These are phyloP conservation scores for Acromyrmex charruanus DNA, from an alignment of 1,140 invertebrate species.

Conservation along the genomic window DNA sequence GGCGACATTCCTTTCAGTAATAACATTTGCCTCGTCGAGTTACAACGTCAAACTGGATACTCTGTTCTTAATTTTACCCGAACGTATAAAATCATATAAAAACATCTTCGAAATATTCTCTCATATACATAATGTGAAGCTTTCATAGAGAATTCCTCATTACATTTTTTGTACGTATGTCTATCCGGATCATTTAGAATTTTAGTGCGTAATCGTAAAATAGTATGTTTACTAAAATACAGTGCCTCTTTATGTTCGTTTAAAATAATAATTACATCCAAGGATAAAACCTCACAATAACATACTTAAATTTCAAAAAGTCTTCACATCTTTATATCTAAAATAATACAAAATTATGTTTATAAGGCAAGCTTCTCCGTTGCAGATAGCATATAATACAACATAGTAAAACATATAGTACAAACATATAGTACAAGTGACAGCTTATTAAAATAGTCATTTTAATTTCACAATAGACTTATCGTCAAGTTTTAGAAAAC, in stretches of 20 bases:
- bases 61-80: not conserved
- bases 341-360: not conserved
- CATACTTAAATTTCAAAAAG: not conserved
- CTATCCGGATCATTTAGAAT: not conserved
- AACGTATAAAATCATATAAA: not conserved
- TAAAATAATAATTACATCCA: not conserved
- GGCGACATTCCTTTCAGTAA: slow-evolving; percentile 62
- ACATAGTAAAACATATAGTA: not conserved
- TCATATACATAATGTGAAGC: not conserved
- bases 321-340: not conserved
- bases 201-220: not conserved
- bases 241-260: not conserved
- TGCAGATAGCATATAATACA: not conserved
- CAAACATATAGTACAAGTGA: not conserved
- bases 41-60: not conserved
- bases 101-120: not conserved
- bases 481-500: not conserved
- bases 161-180: not conserved
- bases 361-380: not conserved
- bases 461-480: not conserved
- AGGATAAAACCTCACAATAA: not conserved
- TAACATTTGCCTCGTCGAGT: not conserved
- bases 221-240: not conserved
- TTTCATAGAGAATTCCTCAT: not conserved
- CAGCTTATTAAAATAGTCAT: not conserved